Conservation (phyloP, 2,797 vertebrate genomes). For the Phylloscopus collybita region DNA sequence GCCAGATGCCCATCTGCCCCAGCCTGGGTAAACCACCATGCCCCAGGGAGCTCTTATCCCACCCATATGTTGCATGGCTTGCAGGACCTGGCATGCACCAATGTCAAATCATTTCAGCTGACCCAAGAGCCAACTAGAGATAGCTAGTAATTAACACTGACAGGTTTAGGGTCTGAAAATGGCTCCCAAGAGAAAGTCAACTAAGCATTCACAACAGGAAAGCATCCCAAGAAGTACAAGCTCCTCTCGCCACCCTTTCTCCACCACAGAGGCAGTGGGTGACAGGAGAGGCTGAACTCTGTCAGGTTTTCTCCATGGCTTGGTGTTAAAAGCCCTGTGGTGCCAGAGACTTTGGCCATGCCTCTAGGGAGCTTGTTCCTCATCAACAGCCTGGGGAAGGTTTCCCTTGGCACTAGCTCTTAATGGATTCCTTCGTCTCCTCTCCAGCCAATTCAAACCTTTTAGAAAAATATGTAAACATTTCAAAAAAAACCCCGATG, state of each 20-base stretch:
- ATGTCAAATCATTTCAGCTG: not conserved
- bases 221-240: not conserved
- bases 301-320: not conserved
- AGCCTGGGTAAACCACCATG: not conserved
- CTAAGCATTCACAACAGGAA: not conserved
- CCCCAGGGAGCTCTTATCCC: not conserved
- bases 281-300: not conserved
- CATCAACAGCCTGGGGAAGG: constrained; percentile 42
- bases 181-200: not conserved
- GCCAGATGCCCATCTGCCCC: not conserved
- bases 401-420: constrained; percentile 33
- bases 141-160: not conserved
- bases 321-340: not conserved
- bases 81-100: not conserved
- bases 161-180: not conserved
- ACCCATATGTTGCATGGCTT: not conserved
- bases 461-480: constrained; percentile 68
- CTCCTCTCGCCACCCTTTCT: not conserved
- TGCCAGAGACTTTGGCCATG: not conserved
- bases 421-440: constrained; percentile 48
- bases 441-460: constrained; percentile 65
- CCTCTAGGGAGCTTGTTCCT: not conserved
- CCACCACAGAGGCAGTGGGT: not conserved
- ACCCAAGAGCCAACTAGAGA: not conserved
- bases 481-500: constrained; percentile 47